These are phyloP conservation scores for Tachycineta bicolor DNA, from an alignment of 2,113 vertebrate species.

Conservation along the genomic window DNA sequence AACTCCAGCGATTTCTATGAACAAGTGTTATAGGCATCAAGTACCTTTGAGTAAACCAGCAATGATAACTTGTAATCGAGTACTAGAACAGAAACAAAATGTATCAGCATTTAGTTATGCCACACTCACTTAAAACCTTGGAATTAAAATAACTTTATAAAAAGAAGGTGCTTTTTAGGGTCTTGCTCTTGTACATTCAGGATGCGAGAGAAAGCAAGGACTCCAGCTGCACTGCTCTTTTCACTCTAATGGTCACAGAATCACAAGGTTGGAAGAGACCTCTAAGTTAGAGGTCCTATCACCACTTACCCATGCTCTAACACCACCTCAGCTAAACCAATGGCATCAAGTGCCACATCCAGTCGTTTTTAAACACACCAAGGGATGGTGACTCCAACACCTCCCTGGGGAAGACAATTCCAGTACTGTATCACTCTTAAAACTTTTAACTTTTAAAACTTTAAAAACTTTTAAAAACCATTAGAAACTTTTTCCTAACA, in stretches of 20 bases:
- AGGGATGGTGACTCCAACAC: neutral
- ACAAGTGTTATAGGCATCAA: neutral
- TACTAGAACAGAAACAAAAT: neutral
- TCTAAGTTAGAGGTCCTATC: neutral
- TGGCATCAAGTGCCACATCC: rapidly evolving
- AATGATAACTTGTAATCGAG: neutral
- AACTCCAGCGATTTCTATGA: neutral
- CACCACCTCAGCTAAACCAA: neutral
- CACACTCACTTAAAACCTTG: neutral
- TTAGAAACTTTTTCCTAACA: neutral
- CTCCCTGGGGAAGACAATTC: rapidly evolving
- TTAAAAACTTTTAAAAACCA: too few species aligned
- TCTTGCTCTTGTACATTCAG: neutral
- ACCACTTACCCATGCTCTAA: neutral
- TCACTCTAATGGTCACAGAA: neutral
- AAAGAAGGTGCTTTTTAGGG: neutral
- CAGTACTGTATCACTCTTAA: neutral
- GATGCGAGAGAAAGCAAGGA: neutral
- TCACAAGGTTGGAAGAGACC: neutral
- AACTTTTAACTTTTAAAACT: too few species aligned
- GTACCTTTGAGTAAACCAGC: neutral
- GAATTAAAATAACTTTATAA: neutral
- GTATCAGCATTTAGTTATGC: neutral
- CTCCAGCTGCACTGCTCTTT: neutral
- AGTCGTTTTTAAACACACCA: neutral